phyloP scores from a whole-genome alignment of 2,888 invertebrate genomes.

The Caenorhabditis parvicauda region DNA sequence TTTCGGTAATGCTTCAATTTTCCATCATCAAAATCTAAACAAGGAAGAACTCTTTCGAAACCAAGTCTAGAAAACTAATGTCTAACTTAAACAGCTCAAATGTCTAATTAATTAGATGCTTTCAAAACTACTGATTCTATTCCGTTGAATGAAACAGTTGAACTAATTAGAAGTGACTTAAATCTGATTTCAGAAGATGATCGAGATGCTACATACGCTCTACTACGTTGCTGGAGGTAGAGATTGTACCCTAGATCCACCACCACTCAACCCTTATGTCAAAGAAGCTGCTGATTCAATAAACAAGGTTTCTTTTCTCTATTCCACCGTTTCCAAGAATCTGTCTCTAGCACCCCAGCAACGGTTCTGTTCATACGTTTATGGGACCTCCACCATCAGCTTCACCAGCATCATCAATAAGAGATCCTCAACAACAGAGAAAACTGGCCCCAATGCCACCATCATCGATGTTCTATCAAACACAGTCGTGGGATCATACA shows the following conservation, averaged over 20 bases:
- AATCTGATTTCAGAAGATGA: conserved; percentile 12
- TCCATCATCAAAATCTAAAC: too few species aligned
- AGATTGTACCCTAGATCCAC: conserved; percentile 8
- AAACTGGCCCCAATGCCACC: conserved; percentile 22
- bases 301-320: not conserved
- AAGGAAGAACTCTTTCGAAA: too few species aligned
- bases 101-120: too few species aligned
- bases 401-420: not conserved
- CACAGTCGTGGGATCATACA: conserved; percentile 24
- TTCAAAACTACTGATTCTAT: too few species aligned
- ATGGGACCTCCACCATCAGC: conserved; percentile 4
- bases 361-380: not conserved
- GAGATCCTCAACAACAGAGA: conserved; percentile 1
- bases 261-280: conserved; percentile 14
- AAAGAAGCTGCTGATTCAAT: not conserved
- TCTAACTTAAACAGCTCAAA: too few species aligned
- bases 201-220: conserved; percentile 8
- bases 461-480: conserved; percentile 20
- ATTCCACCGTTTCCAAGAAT: conserved; percentile 1
- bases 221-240: conserved; percentile 13
- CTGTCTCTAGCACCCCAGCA: too few species aligned
- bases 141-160: too few species aligned
- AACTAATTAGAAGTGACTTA: not conserved
- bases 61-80: too few species aligned
- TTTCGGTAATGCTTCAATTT: too few species aligned